These are phyloP conservation scores for Chaetops frenatus DNA, from an alignment of 2,113 vertebrate species.

Conservation along the genomic window DNA sequence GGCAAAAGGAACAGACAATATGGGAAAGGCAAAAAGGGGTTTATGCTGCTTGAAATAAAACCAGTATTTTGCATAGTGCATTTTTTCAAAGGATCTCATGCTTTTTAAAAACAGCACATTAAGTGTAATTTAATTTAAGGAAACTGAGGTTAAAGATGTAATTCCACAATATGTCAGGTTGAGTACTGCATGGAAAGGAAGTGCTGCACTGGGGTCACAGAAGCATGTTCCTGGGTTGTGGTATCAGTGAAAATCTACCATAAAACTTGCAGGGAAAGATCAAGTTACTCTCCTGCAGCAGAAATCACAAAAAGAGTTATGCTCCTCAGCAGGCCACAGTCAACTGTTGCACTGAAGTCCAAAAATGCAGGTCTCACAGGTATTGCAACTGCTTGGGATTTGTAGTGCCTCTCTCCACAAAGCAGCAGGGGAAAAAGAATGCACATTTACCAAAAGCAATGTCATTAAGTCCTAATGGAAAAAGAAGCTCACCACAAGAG, in stretches of 20 bases:
- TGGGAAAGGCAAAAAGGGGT: neutral
- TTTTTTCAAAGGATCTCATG: neutral
- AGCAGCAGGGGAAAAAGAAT: neutral
- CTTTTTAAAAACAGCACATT: neutral
- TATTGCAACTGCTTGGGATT: neutral
- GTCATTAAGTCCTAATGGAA: neutral
- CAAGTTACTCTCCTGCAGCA: neutral
- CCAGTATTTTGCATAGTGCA: neutral
- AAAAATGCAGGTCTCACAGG: rapidly evolving
- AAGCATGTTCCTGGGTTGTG: neutral
- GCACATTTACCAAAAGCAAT: neutral
- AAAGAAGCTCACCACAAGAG: neutral
- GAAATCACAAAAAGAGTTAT: neutral
- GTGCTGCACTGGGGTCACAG: neutral
- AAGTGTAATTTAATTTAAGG: neutral
- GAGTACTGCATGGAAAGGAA: neutral
- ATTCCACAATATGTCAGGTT: neutral
- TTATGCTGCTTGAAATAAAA: neutral
- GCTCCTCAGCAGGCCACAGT: neutral
- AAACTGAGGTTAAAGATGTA: neutral
- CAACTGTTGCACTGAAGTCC: neutral
- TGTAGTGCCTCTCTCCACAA: neutral
- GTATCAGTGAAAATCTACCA: neutral
- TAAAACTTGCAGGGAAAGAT: neutral
- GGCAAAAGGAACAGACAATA: neutral